Evolutionary conservation across 2,797 vertebrate species (phyloP).

Genomic region (Pempheris klunzingeri): DNA sequence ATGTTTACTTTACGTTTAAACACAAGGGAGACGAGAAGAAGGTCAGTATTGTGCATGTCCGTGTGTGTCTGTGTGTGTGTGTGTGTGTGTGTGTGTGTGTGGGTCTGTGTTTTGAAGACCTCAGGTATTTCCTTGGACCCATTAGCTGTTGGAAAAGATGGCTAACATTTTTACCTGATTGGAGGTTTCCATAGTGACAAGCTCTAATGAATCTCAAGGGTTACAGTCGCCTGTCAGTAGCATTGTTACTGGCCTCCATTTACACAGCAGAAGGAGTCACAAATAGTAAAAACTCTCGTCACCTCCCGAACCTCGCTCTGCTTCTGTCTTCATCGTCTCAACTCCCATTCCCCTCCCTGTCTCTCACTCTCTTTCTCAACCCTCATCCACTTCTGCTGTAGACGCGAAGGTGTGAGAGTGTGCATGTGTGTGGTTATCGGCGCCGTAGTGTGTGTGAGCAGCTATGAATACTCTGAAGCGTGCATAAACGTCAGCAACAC

Average conservation of each 20-base stretch:
- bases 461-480: conserved; percentile 74
- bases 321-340: conserved; percentile 58
- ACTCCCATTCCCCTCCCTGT: conserved; percentile 47
- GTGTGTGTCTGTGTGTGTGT: conserved; percentile 7
- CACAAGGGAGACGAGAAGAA: conserved; percentile 56
- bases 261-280: conserved; percentile 71
- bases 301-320: conserved; percentile 45
- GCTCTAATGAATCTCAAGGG: conserved; percentile 85
- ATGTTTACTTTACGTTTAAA: conserved; percentile 77
- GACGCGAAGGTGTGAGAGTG: conserved; percentile 56
- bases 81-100: conserved; percentile 38
- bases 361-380: conserved; percentile 59
- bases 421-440: conserved; percentile 44
- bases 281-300: conserved; percentile 66
- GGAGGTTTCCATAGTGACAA: conserved; percentile 83
- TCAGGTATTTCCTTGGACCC: conserved; percentile 77
- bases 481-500: conserved; percentile 77
- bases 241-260: conserved; percentile 76
- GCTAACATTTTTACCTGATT: conserved; percentile 74
- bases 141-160: conserved; percentile 68
- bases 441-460: conserved; percentile 21
- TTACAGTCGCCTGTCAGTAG: conserved; percentile 79
- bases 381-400: conserved; percentile 45
- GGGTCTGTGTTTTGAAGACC: conserved; percentile 44
- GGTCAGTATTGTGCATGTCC: conserved; percentile 39